phyloP scores from a whole-genome alignment of 2,113 vertebrate species.

The Barnardius zonarius region DNA sequence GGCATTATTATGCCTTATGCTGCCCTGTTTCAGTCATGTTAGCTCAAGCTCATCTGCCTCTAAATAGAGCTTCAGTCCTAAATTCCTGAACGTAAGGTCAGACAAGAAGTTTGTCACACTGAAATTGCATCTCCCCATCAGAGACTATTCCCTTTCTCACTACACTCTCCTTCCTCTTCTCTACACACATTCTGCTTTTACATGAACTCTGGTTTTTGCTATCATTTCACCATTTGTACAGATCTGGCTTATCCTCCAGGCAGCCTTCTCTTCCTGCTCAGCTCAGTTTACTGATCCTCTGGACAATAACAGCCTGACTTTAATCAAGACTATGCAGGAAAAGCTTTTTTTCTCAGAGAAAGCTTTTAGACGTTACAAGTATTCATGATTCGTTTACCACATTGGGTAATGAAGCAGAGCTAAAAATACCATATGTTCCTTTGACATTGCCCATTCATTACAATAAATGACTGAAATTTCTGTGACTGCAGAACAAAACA shows the following conservation, averaged over 20 bases:
- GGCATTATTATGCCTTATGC: background rate
- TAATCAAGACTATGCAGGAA: background rate
- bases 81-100: background rate
- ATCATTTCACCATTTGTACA: background rate
- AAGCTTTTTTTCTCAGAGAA: conserved; percentile 10
- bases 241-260: background rate
- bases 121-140: background rate
- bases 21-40: background rate
- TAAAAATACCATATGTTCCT: conserved; percentile 53
- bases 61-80: background rate
- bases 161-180: background rate
- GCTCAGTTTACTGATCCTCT: background rate
- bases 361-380: conserved; percentile 18
- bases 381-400: conserved; percentile 15
- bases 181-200: background rate
- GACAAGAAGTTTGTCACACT: background rate
- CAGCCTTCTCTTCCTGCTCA: background rate
- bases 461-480: conserved; percentile 33
- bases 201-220: background rate
- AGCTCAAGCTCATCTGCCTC: background rate
- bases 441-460: conserved; percentile 60
- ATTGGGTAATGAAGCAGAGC: conserved; percentile 49
- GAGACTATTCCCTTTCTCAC: background rate
- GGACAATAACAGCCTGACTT: conserved; percentile 18
- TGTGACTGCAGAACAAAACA: conserved; percentile 27